Percentiles rank a stretch among this genome's conserved stretches.
phyloP scores from a whole-genome alignment of 2,797 vertebrate genomes.

The Coracias cyanogaster region DNA sequence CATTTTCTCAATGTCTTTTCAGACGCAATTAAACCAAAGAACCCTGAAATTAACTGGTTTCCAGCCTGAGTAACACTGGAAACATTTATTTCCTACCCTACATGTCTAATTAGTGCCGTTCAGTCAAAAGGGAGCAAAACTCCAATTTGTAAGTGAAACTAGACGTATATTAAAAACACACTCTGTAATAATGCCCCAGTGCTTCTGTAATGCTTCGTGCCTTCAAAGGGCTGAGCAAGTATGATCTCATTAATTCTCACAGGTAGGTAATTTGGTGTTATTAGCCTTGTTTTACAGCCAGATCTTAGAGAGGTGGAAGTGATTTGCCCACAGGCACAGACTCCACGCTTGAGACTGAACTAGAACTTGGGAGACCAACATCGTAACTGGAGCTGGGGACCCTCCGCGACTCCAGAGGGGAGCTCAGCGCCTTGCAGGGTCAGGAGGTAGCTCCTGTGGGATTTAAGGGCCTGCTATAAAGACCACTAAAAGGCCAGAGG shows the following conservation, averaged over 20 bases:
- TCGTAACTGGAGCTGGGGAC: not conserved
- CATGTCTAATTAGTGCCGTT: conserved; percentile 56
- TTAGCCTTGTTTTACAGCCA: conserved; percentile 51
- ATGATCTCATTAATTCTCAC: conserved; percentile 64
- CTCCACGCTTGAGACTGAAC: not conserved
- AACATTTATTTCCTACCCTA: conserved; percentile 69
- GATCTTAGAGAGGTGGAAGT: conserved; percentile 36
- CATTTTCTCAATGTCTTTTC: conserved; percentile 38
- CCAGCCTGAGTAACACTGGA: conserved; percentile 61
- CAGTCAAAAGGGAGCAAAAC: conserved; percentile 58
- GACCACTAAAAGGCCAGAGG: not conserved
- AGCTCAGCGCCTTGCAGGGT: not conserved
- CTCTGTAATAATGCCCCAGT: conserved; percentile 53
- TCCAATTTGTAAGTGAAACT: conserved; percentile 70
- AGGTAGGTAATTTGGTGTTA: conserved; percentile 66
- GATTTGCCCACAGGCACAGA: conserved; percentile 11
- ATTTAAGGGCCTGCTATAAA: not conserved
- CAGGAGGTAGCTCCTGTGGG: not conserved
- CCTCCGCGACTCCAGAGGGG: not conserved
- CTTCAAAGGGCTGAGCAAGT: conserved; percentile 65
- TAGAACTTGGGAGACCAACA: not conserved
- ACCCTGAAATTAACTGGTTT: conserved; percentile 65
- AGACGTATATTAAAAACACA: conserved; percentile 61
- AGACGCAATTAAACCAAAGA: conserved; percentile 66
- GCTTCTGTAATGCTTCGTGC: conserved; percentile 45